Evolutionary conservation across 2,797 vertebrate genomes (phyloP).

Genomic region (Merluccius polli): DNA sequence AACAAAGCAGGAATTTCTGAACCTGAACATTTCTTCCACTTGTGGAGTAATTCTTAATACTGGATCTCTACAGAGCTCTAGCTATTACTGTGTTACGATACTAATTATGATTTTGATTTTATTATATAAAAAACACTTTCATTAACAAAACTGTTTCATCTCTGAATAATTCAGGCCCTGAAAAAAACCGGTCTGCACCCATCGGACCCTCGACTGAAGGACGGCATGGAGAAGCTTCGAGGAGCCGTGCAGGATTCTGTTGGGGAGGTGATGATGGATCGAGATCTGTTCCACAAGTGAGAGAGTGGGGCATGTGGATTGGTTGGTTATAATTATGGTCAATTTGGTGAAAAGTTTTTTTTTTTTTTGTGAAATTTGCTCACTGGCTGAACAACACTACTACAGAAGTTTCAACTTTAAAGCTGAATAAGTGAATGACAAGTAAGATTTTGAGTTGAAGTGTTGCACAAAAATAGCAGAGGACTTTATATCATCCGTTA

Average conservation of each 20-base stretch:
- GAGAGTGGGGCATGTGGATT: neutral
- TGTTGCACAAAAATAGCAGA: neutral
- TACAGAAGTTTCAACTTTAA: neutral
- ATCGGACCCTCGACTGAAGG: slow-evolving; percentile 81
- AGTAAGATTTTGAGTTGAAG: neutral
- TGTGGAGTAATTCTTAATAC: neutral
- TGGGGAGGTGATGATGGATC: slow-evolving; percentile 78
- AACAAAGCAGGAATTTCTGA: neutral
- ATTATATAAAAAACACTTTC: too few species aligned
- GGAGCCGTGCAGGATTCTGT: slow-evolving; percentile 66
- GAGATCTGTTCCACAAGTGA: slow-evolving; percentile 83
- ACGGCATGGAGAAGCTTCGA: slow-evolving; percentile 77
- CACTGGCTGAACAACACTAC: neutral
- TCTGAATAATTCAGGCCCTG: slow-evolving; percentile 68
- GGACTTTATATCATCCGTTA: neutral
- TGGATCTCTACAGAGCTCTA: neutral
- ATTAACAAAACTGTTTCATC: neutral
- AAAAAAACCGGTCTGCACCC: slow-evolving; percentile 81
- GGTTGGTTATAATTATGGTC: neutral
- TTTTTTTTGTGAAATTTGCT: neutral
- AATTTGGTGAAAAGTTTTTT: neutral
- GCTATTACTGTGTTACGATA: neutral
- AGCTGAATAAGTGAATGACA: neutral
- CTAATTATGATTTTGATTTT: neutral
- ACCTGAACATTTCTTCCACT: neutral